Conservation (phyloP, 2,888 invertebrate species). For the Drosophila meridiana region DNA sequence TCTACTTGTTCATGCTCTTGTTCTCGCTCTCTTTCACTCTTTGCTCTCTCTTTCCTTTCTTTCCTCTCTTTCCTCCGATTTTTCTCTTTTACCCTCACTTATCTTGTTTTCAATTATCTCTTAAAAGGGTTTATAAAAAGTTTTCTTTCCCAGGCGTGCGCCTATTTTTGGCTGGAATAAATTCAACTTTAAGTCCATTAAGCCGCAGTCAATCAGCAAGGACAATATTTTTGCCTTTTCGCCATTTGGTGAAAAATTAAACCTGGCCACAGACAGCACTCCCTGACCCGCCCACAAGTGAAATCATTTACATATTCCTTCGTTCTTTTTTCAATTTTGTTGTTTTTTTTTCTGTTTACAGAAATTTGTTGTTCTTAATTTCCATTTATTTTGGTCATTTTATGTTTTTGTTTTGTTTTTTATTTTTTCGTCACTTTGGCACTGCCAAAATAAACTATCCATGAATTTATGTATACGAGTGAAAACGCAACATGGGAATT, state of each 20-base stretch:
- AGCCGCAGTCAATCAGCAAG: slow-evolving; percentile 57
- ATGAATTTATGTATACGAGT: slow-evolving; percentile 72
- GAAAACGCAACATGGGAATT: slow-evolving; percentile 51
- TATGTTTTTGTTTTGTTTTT: too few species aligned
- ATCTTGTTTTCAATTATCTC: neutral
- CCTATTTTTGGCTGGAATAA: slow-evolving; percentile 1
- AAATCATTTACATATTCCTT: slow-evolving; percentile 55
- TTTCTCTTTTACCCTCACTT: neutral
- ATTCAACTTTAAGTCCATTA: slow-evolving; percentile 41
- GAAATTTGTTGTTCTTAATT: slow-evolving; percentile 36
- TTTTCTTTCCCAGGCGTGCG: neutral
- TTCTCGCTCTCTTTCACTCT: neutral
- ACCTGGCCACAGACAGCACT: slow-evolving; percentile 30
- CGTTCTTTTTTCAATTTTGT: neutral
- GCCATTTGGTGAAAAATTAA: slow-evolving; percentile 33
- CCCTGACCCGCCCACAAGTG: slow-evolving; percentile 24
- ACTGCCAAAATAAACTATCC: slow-evolving; percentile 61
- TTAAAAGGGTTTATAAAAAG: neutral
- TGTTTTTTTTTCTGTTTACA: neutral
- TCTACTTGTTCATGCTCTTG: neutral
- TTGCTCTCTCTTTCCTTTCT: neutral
- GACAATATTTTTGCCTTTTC: slow-evolving; percentile 41
- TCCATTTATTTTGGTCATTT: slow-evolving; percentile 7
- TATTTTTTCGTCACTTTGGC: slow-evolving; percentile 29
- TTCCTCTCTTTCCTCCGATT: neutral